Conservation (phyloP, 2,113 vertebrate species). For the Antechinus flavipes region DNA sequence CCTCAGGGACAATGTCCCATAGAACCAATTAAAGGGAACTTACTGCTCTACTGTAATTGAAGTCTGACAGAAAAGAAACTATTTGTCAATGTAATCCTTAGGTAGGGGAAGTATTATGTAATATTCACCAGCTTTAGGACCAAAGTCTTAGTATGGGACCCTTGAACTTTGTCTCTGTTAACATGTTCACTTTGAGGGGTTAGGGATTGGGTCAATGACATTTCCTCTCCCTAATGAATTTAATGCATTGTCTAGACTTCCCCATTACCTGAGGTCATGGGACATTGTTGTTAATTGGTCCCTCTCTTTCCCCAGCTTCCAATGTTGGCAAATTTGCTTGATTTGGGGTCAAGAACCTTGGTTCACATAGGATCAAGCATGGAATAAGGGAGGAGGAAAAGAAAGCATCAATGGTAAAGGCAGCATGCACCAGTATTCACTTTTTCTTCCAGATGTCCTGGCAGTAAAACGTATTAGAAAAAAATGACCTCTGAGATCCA, state of each 20-base stretch:
- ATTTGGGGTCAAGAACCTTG: neutral
- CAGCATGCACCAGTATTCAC: neutral
- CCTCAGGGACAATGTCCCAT: conserved; percentile 57
- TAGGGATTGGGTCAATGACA: neutral
- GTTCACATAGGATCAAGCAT: neutral
- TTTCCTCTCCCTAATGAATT: neutral
- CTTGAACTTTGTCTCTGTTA: neutral
- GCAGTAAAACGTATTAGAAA: too few species aligned
- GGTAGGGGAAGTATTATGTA: neutral
- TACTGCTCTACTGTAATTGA: conserved; percentile 34
- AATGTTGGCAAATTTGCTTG: too few species aligned
- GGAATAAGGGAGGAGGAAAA: neutral
- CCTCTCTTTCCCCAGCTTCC: too few species aligned
- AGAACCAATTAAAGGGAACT: conserved; percentile 58
- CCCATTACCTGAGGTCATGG: too few species aligned
- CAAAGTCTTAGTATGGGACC: neutral
- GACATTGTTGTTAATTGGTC: too few species aligned
- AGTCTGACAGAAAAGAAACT: neutral
- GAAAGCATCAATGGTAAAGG: neutral
- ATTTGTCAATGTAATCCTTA: neutral
- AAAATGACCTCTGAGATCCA: too few species aligned
- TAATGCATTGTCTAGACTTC: neutral
- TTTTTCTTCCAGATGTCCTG: neutral
- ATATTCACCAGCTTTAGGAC: neutral
- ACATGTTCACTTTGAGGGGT: neutral